phyloP scores from a whole-genome alignment of 1,140 invertebrate genomes.

The Drosophila nasuta region DNA sequence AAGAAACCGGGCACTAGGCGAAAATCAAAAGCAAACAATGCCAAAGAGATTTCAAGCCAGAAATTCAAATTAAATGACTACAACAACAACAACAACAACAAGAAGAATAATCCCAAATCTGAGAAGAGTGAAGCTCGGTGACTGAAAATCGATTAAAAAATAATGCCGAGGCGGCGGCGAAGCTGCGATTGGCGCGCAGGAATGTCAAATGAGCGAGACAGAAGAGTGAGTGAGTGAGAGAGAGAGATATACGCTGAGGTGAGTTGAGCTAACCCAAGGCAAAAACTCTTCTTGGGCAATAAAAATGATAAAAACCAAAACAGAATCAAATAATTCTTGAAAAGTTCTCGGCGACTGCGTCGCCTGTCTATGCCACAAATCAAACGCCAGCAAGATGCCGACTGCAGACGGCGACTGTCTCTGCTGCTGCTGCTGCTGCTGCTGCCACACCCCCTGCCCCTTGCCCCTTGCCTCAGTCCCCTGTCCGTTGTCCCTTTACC shows the following conservation, averaged over 20 bases:
- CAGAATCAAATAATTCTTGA: slow-evolving; percentile 60
- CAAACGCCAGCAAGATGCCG: slow-evolving; percentile 64
- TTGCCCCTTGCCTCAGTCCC: background rate
- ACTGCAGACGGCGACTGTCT: slow-evolving; percentile 47
- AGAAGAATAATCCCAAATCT: slow-evolving; percentile 49
- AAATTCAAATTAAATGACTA: slow-evolving; percentile 70
- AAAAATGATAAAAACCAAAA: slow-evolving; percentile 68
- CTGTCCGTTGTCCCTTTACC: background rate
- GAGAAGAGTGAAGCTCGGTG: background rate
- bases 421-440: slow-evolving; percentile 13
- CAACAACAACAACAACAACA: slow-evolving; percentile 13
- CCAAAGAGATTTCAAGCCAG: slow-evolving; percentile 31
- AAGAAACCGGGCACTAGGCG: slow-evolving; percentile 25
- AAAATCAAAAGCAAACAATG: slow-evolving; percentile 54
- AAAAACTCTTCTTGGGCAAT: slow-evolving; percentile 39
- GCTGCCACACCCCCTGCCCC: slow-evolving; percentile 9
- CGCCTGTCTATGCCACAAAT: slow-evolving; percentile 79
- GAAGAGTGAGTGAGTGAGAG: background rate
- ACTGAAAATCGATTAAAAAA: slow-evolving; percentile 78
- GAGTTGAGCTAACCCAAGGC: slow-evolving; percentile 16
- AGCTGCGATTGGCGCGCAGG: slow-evolving; percentile 57
- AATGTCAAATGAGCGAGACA: slow-evolving; percentile 69
- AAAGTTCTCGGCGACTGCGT: slow-evolving; percentile 18
- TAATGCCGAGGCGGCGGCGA: slow-evolving; percentile 47
- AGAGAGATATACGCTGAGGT: background rate